phyloP scores from a whole-genome alignment of 2,113 vertebrate genomes.

The Gyps fulvus region DNA sequence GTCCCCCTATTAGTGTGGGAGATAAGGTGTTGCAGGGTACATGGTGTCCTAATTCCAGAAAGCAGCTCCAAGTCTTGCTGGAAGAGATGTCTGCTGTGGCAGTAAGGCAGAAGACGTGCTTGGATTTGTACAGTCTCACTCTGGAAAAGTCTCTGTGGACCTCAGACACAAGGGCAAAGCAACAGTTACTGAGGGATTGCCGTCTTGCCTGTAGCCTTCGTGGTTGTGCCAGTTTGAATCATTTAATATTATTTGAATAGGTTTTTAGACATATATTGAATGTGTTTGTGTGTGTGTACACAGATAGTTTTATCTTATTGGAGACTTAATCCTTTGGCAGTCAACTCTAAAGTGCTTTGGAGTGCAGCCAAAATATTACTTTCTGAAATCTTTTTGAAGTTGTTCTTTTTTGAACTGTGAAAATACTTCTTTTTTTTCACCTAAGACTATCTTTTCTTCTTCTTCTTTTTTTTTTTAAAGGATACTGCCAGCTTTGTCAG shows the following conservation, averaged over 20 bases:
- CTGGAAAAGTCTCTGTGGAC: not conserved
- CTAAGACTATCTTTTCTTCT: not conserved
- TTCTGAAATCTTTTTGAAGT: conserved; percentile 37
- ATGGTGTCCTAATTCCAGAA: not conserved
- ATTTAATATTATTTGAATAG: not conserved
- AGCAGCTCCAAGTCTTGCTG: not conserved
- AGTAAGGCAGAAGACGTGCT: not conserved
- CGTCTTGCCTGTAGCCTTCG: not conserved
- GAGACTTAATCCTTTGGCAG: conserved; percentile 36
- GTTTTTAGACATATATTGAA: not conserved
- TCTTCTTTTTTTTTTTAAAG: not conserved
- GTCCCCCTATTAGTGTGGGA: not conserved
- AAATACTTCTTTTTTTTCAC: not conserved
- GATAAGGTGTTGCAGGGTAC: not conserved
- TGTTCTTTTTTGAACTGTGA: not conserved
- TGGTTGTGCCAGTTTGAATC: not conserved
- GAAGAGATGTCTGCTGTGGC: not conserved
- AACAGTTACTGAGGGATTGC: not conserved
- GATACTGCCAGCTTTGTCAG: not conserved
- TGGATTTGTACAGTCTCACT: not conserved
- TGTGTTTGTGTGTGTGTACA: not conserved
- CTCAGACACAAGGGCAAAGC: not conserved
- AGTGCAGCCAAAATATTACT: not conserved
- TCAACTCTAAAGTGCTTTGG: conserved; percentile 12
- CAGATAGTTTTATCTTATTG: conserved; percentile 22